Evolutionary conservation across 2,888 invertebrate genomes (phyloP).

Genomic region (Drosophila emarginata): DNA sequence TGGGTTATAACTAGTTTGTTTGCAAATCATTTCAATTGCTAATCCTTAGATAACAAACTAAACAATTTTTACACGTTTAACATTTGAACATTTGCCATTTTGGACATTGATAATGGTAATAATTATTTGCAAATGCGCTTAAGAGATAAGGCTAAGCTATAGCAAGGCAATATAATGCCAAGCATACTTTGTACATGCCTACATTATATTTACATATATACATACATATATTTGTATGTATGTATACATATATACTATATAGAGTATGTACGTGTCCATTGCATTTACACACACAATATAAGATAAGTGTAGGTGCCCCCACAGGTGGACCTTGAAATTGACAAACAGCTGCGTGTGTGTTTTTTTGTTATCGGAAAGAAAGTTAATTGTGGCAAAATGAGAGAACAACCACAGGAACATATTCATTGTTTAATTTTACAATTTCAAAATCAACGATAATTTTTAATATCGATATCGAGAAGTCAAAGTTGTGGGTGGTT

Average conservation of each 20-base stretch:
- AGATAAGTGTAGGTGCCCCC: conserved; percentile 49
- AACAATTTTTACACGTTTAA: conserved; percentile 1
- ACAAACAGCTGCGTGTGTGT: conserved; percentile 60
- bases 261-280: conserved; percentile 17
- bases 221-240: conserved; percentile 1
- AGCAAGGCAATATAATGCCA: conserved; percentile 20
- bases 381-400: conserved; percentile 18
- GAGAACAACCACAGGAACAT: conserved; percentile 5
- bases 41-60: conserved; percentile 6
- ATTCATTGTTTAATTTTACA: neutral
- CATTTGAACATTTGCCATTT: conserved; percentile 44
- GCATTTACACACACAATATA: conserved; percentile 43
- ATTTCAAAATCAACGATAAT: conserved; percentile 24
- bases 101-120: conserved; percentile 52
- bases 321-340: conserved; percentile 63
- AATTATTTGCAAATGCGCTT: conserved; percentile 64
- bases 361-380: conserved; percentile 23
- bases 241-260: neutral
- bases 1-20: neutral
- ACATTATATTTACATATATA: conserved; percentile 24
- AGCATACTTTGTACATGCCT: conserved; percentile 26
- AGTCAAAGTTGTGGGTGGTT: conserved; percentile 5
- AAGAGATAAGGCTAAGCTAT: conserved; percentile 55
- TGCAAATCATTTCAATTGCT: conserved; percentile 5
- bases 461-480: conserved; percentile 14